A percentile compares a stretch with the other conserved stretches of the same genome.
These are phyloP conservation scores for Cantharis rustica DNA, from an alignment of 2,888 invertebrate species.

Conservation along the genomic window DNA sequence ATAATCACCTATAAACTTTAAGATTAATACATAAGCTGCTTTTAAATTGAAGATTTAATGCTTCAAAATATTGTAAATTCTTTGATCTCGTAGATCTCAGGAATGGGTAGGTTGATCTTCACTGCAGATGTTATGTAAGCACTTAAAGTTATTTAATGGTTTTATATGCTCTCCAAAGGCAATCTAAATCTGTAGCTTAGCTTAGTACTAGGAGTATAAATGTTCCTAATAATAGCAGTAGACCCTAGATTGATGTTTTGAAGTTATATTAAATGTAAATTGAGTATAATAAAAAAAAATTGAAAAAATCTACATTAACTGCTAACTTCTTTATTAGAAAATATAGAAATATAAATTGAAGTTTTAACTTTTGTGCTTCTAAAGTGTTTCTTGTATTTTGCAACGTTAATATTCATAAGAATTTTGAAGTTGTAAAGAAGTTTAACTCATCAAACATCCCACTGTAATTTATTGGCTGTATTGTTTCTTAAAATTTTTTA, in stretches of 20 bases:
- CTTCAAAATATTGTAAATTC: background rate
- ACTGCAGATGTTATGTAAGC: background rate
- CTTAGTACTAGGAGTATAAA: background rate
- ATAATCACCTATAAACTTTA: background rate
- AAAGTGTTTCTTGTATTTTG: background rate
- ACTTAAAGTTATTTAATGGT: background rate
- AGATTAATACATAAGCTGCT: background rate
- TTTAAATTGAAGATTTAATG: background rate
- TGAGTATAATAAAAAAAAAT: background rate
- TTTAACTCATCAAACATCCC: background rate
- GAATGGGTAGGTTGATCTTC: background rate
- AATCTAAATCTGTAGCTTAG: background rate
- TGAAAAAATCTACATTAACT: background rate
- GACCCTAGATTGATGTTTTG: background rate
- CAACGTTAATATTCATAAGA: background rate
- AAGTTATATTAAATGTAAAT: background rate
- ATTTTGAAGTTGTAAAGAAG: background rate
- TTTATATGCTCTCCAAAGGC: background rate
- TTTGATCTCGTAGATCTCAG: background rate
- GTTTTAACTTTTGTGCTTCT: background rate
- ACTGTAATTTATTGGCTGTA: background rate
- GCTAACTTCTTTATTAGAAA: background rate
- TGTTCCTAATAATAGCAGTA: background rate
- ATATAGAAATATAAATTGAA: background rate
- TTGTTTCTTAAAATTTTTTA: background rate